Evolutionary conservation across 2,888 invertebrate species (phyloP).

Genomic region (Holacanthella duospinosa): DNA sequence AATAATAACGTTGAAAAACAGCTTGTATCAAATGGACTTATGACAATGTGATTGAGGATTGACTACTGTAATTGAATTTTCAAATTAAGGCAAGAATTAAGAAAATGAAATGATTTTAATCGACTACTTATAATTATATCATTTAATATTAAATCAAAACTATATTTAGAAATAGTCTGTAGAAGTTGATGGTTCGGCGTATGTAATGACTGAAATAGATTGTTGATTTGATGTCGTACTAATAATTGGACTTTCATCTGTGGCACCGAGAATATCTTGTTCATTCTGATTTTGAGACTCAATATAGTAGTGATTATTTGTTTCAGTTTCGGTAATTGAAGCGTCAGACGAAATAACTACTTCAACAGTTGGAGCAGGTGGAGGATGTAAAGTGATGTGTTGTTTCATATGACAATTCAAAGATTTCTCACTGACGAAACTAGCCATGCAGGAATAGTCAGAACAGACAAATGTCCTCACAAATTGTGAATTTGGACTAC

Average conservation of each 20-base stretch:
- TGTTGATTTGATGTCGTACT: too few relatives aligned
- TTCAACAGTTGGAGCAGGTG: conserved; percentile 5
- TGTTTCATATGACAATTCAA: conserved; percentile 43
- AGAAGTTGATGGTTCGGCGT: background rate
- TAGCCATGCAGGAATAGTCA: conserved; percentile 38
- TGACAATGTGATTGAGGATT: too few relatives aligned
- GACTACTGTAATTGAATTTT: too few relatives aligned
- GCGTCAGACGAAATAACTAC: background rate
- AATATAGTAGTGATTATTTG: background rate
- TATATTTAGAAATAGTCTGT: too few relatives aligned
- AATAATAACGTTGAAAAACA: too few relatives aligned
- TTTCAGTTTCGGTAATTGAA: background rate
- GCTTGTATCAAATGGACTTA: too few relatives aligned
- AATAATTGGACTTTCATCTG: too few relatives aligned
- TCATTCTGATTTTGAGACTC: too few relatives aligned
- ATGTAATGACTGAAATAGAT: background rate
- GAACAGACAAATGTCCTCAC: conserved; percentile 4
- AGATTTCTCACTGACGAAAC: conserved; percentile 44
- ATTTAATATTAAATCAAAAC: too few relatives aligned
- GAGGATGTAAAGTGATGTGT: conserved; percentile 35
- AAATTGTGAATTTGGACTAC: conserved; percentile 2
- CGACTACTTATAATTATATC: too few relatives aligned
- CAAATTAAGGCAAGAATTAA: too few relatives aligned
- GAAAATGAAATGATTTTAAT: too few relatives aligned
- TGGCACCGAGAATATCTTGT: background rate